Conservation (phyloP, 2,888 invertebrate species). For the Oxycera nigricornis region DNA sequence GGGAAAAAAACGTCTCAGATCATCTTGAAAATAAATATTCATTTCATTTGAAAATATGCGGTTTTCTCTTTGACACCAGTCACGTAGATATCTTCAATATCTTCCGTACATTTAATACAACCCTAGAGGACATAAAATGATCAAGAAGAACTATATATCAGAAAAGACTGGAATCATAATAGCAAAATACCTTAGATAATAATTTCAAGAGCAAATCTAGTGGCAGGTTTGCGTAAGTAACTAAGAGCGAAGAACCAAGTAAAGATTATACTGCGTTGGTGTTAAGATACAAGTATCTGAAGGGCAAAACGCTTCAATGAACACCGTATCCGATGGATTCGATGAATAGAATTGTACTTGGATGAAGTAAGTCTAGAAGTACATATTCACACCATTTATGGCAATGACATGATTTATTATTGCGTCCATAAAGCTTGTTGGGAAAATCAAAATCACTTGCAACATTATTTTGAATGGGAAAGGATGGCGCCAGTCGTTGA, state of each 20-base stretch:
- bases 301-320: neutral
- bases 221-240: too few relatives aligned
- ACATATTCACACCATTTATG: neutral
- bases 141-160: too few relatives aligned
- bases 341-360: neutral
- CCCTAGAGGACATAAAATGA: too few relatives aligned
- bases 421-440: neutral
- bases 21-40: neutral
- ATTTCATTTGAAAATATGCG: neutral
- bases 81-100: too few relatives aligned
- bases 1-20: neutral
- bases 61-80: too few relatives aligned
- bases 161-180: too few relatives aligned
- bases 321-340: neutral
- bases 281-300: neutral
- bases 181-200: too few relatives aligned
- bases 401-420: neutral
- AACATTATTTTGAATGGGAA: neutral
- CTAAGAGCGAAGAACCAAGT: neutral
- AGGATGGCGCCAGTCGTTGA: neutral
- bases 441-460: neutral
- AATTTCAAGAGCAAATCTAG: too few relatives aligned
- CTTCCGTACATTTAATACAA: too few relatives aligned
- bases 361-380: neutral
- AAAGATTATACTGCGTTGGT: neutral